Base-by-base conservation (phyloP, 2,113 vertebrate species). In the Nerophis lumbriciformis region DNA sequence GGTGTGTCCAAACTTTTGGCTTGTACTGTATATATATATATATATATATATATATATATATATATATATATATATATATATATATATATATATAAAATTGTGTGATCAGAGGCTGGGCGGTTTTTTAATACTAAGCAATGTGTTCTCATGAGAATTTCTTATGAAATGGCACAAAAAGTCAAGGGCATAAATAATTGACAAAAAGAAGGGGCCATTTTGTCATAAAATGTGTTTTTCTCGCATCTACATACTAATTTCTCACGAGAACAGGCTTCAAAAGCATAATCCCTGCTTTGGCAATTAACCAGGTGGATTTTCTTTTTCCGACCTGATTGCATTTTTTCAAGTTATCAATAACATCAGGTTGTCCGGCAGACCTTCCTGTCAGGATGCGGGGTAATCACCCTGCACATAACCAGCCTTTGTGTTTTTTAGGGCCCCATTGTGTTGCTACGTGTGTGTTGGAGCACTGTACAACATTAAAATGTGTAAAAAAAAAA, bases 371-470 rank as follows among this genome's bases (percentile, higher is more conserved):
- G 37, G 50, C 64, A 73, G 72, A 53, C 45, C 61, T 78, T 84
- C 78, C 83, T 80, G 65, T 13, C 76, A 81, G 80, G 82, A 85
- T 77, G 57, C 39, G 19, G 5, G 21, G 47, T 21, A 70, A 73
- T 68, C 44, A 55, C 54, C 56, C 37, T 39, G 37, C 48, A 61
- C 65, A 66, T 44, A 78, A 60, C 61, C n/a, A 37, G 45, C 47
- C 65, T 64, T 69, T 64, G 49, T 83, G 59, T 74, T 75, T 74
- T 75, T 75, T 19, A 69, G 45, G 9, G 28, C 50, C 62, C 52
- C 49, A 72, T 82, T 83, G 72, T 80, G 5, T 70, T 68, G 7
- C 12, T 45, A 11, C 12, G 42, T 44, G 42, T 13, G 47, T 16
- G 51, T 6, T n/a, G 53, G 38, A 77, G 59, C 55, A 51, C 3